Conservation (phyloP, 2,888 invertebrate genomes). For the Ptilodon capucinus region DNA sequence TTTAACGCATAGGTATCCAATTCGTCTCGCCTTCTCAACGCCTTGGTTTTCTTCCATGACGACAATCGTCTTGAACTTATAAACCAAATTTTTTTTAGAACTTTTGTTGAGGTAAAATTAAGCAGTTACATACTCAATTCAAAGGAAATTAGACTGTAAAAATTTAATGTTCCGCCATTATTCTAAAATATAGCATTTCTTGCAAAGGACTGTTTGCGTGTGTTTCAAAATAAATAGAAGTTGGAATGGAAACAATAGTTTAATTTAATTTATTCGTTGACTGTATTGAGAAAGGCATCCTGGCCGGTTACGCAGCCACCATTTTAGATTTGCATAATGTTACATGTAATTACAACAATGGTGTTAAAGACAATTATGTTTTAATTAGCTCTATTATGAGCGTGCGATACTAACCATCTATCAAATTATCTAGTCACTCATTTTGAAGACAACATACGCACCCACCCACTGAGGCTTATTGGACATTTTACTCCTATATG, state of each 20-base stretch:
- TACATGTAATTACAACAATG: conserved; percentile 21
- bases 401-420: conserved; percentile 1
- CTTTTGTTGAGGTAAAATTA: background rate
- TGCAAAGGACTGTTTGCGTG: conserved; percentile 8
- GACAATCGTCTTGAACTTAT: too few species aligned
- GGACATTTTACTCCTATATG: too few species aligned
- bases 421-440: background rate
- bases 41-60: too few species aligned
- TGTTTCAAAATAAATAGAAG: conserved; percentile 11
- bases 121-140: background rate
- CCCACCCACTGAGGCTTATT: too few species aligned
- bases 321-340: conserved; percentile 28
- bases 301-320: conserved; percentile 26
- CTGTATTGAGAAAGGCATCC: conserved; percentile 32
- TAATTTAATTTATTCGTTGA: conserved; percentile 37
- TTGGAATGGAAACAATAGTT: conserved; percentile 27
- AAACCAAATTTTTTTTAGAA: too few species aligned
- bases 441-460: too few species aligned
- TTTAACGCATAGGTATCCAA: too few species aligned
- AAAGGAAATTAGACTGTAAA: conserved; percentile 2
- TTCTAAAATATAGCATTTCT: conserved; percentile 10
- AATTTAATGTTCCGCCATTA: conserved; percentile 3
- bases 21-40: too few species aligned
- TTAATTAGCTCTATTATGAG: conserved; percentile 9
- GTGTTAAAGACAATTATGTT: conserved; percentile 20